Conservation (phyloP, 2,113 vertebrate species). For the Arvicanthis niloticus region DNA sequence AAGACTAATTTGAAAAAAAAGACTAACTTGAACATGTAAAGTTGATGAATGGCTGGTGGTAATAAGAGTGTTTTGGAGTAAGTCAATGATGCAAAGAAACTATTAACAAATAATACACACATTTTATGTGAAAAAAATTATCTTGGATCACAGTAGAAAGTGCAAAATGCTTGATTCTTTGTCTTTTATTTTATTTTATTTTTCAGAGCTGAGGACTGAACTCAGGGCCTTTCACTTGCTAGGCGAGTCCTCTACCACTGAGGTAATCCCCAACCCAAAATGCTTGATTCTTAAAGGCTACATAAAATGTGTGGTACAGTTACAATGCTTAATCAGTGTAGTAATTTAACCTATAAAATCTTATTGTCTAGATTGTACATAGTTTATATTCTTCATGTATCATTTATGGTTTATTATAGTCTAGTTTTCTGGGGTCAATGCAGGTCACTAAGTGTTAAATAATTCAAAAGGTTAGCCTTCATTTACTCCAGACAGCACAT, state of each 20-base stretch:
- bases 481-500: neutral
- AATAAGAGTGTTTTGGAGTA: neutral
- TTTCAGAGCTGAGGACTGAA: too few relatives aligned
- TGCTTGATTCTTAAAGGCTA: neutral
- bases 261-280: too few relatives aligned
- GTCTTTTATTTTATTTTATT: too few relatives aligned
- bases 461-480: neutral
- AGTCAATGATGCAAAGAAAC: too few relatives aligned
- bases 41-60: neutral
- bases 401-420: neutral
- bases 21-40: neutral
- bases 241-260: too few relatives aligned
- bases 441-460: neutral
- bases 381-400: neutral
- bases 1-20: neutral
- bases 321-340: neutral
- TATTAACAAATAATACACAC: neutral
- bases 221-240: too few relatives aligned
- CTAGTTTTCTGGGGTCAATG: neutral
- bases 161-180: neutral
- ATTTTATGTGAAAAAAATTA: neutral
- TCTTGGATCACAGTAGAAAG: neutral
- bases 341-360: neutral
- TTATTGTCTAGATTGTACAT: neutral
- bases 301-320: neutral